These are phyloP conservation scores for Listronotus bonariensis DNA, from an alignment of 1,140 invertebrate genomes.

Conservation along the genomic window DNA sequence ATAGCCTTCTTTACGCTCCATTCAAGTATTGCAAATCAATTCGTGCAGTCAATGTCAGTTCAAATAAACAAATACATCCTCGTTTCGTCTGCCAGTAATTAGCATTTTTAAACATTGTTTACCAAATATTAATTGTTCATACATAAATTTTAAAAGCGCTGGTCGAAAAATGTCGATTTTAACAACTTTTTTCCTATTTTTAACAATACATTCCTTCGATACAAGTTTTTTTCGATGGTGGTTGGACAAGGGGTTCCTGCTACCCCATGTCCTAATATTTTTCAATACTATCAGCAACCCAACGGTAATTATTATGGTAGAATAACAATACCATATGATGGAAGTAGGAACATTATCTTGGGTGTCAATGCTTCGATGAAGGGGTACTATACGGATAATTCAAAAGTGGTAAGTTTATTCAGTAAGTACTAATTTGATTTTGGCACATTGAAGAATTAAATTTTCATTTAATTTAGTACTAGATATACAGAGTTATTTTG, in stretches of 20 bases:
- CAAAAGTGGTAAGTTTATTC: conserved; percentile 17
- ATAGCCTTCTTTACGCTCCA: conserved; percentile 25
- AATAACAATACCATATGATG: conserved; percentile 40
- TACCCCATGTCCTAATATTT: conserved; percentile 41
- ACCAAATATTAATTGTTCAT: no score
- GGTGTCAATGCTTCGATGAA: conserved; percentile 41
- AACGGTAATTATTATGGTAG: conserved; percentile 33
- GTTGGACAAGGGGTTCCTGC: conserved; percentile 24
- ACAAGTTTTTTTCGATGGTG: not conserved
- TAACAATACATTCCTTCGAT: not conserved
- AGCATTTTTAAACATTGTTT: no score
- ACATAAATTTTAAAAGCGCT: no score
- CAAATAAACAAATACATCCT: conserved; percentile 15
- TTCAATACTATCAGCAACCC: conserved; percentile 30
- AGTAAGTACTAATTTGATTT: no score
- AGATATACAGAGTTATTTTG: no score
- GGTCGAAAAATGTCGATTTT: not conserved
- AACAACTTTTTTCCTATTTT: not conserved
- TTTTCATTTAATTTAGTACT: no score
- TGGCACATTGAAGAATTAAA: no score
- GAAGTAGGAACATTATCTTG: conserved; percentile 30
- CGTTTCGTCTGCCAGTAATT: not conserved
- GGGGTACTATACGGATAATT: conserved; percentile 31
- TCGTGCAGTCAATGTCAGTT: conserved; percentile 5
- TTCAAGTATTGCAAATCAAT: conserved; percentile 27